Conservation (phyloP, 2,113 vertebrate genomes). For the Cebidichthys violaceus region DNA sequence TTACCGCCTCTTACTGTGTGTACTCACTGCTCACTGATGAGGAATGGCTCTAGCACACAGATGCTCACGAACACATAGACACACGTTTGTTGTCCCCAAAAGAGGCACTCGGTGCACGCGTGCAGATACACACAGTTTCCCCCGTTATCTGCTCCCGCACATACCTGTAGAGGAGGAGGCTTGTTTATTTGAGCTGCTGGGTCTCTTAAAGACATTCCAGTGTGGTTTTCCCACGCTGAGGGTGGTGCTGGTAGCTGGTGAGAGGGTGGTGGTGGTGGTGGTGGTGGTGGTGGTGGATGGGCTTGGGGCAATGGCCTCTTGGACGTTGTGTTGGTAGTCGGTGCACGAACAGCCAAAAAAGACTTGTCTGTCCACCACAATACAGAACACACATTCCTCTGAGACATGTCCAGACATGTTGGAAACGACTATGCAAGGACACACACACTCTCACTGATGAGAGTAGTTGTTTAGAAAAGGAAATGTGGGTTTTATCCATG, state of each 20-base stretch:
- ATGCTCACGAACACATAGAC: slow-evolving; percentile 49
- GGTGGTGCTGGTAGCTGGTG: slow-evolving; percentile 39
- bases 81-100: slow-evolving; percentile 33
- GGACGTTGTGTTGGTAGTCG: slow-evolving; percentile 57
- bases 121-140: slow-evolving; percentile 23
- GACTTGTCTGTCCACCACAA: slow-evolving; percentile 38
- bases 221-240: slow-evolving; percentile 71
- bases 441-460: slow-evolving; percentile 41
- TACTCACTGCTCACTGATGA: slow-evolving; percentile 69
- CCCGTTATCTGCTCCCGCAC: slow-evolving; percentile 61
- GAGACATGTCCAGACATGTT: slow-evolving; percentile 71
- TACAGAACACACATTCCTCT: slow-evolving; percentile 71
- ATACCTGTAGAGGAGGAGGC: slow-evolving; percentile 64
- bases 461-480: slow-evolving; percentile 28
- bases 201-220: slow-evolving; percentile 77
- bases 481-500: slow-evolving; percentile 23
- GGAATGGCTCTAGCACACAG: slow-evolving; percentile 63
- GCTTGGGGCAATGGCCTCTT: slow-evolving; percentile 46
- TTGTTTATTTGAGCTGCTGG: slow-evolving; percentile 65
- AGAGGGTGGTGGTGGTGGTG: slow-evolving; percentile 32
- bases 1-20: slow-evolving; percentile 72
- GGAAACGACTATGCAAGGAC: slow-evolving; percentile 31
- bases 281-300: slow-evolving; percentile 27
- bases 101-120: slow-evolving; percentile 20
- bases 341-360: slow-evolving; percentile 40